phyloP scores from a whole-genome alignment of 2,797 vertebrate species.

The Leptatherina wallacei region DNA sequence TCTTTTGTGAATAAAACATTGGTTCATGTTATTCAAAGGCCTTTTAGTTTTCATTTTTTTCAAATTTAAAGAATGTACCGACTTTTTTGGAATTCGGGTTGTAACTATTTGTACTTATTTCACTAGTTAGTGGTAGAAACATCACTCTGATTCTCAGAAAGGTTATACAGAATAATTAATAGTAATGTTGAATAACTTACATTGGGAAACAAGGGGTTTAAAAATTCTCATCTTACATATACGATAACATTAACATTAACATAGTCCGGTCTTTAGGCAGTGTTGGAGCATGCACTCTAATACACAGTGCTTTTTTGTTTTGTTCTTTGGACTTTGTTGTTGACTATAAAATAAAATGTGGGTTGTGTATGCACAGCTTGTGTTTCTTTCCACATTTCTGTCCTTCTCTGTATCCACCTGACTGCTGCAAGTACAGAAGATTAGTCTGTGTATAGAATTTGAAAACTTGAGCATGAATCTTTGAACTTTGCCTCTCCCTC shows the following conservation, averaged over 20 bases:
- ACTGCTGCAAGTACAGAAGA: neutral
- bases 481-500: constrained; percentile 20
- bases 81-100: neutral
- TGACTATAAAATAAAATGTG: neutral
- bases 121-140: neutral
- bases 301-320: neutral
- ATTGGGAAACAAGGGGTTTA: neutral
- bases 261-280: neutral
- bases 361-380: neutral
- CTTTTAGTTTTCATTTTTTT: no score
- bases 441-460: constrained; percentile 10
- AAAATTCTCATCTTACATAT: neutral
- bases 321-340: neutral
- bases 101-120: neutral
- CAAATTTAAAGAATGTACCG: no score
- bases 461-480: constrained; percentile 36
- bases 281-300: neutral
- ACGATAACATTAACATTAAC: neutral
- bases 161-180: neutral
- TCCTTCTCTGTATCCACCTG: constrained; percentile 10
- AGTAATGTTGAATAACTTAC: neutral
- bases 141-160: neutral
- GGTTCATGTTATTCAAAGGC: no score
- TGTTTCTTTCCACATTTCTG: constrained; percentile 10
- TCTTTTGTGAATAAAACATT: no score